Evolutionary conservation across 92 coral and sea anemone genomes (phyloP).

Genomic region (Scolanthus callimorphus): DNA sequence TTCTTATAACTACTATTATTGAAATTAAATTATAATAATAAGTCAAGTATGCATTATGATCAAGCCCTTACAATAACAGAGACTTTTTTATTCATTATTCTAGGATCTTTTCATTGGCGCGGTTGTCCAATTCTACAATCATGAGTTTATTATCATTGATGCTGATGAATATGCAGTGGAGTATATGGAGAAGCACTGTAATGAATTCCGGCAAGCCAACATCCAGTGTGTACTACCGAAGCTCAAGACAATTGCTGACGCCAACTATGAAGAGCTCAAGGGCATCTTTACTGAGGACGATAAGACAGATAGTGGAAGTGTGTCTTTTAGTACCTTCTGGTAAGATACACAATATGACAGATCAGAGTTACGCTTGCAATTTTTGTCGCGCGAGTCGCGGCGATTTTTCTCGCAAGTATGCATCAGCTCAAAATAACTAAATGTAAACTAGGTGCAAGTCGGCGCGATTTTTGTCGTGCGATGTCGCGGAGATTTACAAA

Average conservation of each 20-base stretch:
- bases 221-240: slow-evolving; percentile 74
- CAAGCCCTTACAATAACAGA: no score
- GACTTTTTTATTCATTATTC: no score
- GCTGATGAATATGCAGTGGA: slow-evolving; percentile 97
- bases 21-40: no score
- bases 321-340: slow-evolving; percentile 71
- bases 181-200: slow-evolving; percentile 87
- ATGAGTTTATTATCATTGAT: slow-evolving; percentile 85
- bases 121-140: slow-evolving; percentile 69
- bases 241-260: slow-evolving; percentile 73
- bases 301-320: slow-evolving; percentile 52
- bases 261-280: slow-evolving; percentile 76
- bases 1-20: no score
- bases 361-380: not conserved
- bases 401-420: no score
- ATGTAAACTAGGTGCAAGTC: no score
- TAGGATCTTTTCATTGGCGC: slow-evolving; percentile 96
- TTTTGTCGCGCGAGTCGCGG: no score
- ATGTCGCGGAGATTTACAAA: no score
- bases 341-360: slow-evolving; percentile 28
- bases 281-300: slow-evolving; percentile 58
- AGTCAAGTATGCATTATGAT: no score
- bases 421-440: no score
- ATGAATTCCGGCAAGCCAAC: slow-evolving; percentile 89
- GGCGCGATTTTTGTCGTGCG: no score